Percentiles rank a stretch among this genome's conserved stretches.
These are phyloP conservation scores for Campylomormyrus numenius DNA, from an alignment of 2,113 vertebrate genomes.

Conservation along the genomic window DNA sequence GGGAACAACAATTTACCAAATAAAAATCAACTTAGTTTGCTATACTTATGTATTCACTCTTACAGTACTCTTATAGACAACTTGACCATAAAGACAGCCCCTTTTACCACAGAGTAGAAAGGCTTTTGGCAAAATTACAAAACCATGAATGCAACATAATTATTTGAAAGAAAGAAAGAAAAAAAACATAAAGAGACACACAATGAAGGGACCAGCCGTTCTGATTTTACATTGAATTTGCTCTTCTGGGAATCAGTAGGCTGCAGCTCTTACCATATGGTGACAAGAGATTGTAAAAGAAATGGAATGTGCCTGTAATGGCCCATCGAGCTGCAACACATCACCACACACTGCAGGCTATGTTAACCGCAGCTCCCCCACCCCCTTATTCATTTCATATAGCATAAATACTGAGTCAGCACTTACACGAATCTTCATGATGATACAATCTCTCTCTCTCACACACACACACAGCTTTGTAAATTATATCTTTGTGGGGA, in stretches of 20 bases:
- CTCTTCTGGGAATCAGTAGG: conserved; percentile 33
- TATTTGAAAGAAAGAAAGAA: background rate
- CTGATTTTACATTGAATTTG: conserved; percentile 39
- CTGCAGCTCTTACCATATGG: conserved; percentile 34
- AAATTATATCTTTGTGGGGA: too few species aligned
- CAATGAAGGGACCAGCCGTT: background rate
- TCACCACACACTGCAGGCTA: conserved; percentile 47
- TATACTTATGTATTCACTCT: background rate
- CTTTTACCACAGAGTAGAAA: background rate
- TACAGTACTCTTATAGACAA: background rate
- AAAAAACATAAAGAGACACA: background rate
- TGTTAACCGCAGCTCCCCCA: conserved; percentile 41
- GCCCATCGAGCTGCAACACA: conserved; percentile 51
- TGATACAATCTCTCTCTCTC: conserved; percentile 37
- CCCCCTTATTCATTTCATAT: conserved; percentile 33
- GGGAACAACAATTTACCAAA: background rate
- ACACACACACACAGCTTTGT: background rate
- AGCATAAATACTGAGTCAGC: conserved; percentile 42
- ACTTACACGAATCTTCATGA: conserved; percentile 42
- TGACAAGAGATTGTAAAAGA: conserved; percentile 52
- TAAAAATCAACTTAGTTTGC: background rate
- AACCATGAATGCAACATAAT: background rate
- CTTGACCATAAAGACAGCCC: background rate
- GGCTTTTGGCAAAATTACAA: background rate
- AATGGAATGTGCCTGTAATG: conserved; percentile 51